Conservation (phyloP, 1,140 invertebrate species). For the Tribolium castaneum region DNA sequence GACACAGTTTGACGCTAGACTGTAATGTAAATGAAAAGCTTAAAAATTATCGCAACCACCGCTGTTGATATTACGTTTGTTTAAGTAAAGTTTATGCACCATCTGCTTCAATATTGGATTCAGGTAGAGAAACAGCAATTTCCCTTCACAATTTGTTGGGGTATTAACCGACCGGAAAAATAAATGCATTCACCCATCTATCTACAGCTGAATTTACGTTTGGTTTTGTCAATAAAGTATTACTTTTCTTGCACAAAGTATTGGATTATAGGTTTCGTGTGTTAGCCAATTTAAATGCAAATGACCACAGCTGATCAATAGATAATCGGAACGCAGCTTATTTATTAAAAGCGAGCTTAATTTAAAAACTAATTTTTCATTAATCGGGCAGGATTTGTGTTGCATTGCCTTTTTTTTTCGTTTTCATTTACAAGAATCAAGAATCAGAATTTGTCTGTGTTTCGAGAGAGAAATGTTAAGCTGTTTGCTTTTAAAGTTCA, state of each 20-base stretch:
- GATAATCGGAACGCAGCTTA: not conserved
- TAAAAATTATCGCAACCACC: not conserved
- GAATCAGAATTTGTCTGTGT: not conserved
- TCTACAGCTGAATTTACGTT: not conserved
- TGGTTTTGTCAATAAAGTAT: not conserved
- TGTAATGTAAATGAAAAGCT: not conserved
- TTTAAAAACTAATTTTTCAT: not conserved
- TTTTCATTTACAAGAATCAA: too few relatives aligned
- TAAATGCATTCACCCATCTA: too few relatives aligned
- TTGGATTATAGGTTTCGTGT: not conserved
- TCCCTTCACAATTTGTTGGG: not conserved
- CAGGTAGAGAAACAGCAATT: not conserved
- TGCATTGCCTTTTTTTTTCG: too few relatives aligned
- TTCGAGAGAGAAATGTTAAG: not conserved
- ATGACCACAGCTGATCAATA: not conserved
- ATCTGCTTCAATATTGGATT: not conserved
- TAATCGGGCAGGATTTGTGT: not conserved
- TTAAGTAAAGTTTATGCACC: not conserved
- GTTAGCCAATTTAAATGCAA: not conserved
- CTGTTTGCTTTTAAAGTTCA: too few relatives aligned
- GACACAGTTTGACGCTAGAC: too few relatives aligned
- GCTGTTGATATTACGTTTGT: not conserved
- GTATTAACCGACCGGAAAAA: not conserved
- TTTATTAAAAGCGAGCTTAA: not conserved
- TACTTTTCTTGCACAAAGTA: not conserved